Base-by-base conservation (phyloP, 2,797 vertebrate species). In the Arctocebus calabarensis region DNA sequence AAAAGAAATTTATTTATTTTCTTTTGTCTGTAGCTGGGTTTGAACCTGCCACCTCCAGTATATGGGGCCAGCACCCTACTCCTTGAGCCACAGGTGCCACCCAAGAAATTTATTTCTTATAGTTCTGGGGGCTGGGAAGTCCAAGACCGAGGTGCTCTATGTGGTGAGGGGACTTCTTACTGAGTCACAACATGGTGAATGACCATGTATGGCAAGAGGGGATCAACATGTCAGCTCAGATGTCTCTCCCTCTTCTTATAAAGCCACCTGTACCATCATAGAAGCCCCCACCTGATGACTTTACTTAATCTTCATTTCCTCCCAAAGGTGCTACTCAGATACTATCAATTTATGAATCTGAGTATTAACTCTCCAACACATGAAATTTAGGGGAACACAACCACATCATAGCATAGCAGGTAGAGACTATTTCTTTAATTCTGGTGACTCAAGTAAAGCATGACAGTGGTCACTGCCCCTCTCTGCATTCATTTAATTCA, bases 151-250 rank as follows among this genome's bases (percentile, higher is more conserved):
- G 9, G 43, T 43, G 16, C 73, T 32, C 16, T 27, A 19, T 74
- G 7, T 17, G 25, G 4, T 19, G 71, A 74, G 7, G 14, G 14
- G 27, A 2, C 7, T 74, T 74, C 25, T 74, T 32, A 45, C 1
- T 32, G 29, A 0, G 1, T 29, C 27, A 17, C 2, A 10, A 43
- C 13, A 2, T 2, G 16, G 71, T 4, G 14, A 43, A 45, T 62
- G 71, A 1, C 16, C 40, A 14, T 5, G 29, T 3, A 62, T 29
- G 27, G 12, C 12, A 29, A 62, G 61, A 62, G 11, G 61, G 61
- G 13, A 14, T 29, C 27, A 14, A 29, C 61, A 32, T 3, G 29
- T 64, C 62, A 29, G 13, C 27, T 64, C 14, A 25, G 1, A 27
- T 64, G 27, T 64, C 62, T 13, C 29, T 64, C 7, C 29, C 29